A percentile compares a stretch with the other conserved stretches of the same genome.
Evolutionary conservation across 2,797 vertebrate genomes (phyloP).

Genomic region (Lerista edwardsae): DNA sequence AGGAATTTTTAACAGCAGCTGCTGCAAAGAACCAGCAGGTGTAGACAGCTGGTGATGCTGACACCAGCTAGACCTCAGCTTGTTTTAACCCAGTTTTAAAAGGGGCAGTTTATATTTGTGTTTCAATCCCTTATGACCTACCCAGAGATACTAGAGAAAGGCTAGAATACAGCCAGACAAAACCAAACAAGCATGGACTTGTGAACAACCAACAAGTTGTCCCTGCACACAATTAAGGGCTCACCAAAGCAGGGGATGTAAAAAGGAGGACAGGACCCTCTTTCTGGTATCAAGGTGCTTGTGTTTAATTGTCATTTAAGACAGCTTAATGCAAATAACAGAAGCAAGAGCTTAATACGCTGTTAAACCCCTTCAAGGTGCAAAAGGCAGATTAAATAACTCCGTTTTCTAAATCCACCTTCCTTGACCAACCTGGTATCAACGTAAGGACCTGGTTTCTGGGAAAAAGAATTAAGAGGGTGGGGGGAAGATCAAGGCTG

Average conservation of each 20-base stretch:
- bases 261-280: background rate
- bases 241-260: background rate
- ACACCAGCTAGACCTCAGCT: background rate
- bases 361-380: background rate
- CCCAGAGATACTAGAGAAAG: background rate
- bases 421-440: background rate
- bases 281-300: constrained; percentile 12
- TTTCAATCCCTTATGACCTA: background rate
- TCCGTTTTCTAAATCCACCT: background rate
- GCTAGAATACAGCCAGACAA: background rate
- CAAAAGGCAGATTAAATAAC: background rate
- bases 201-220: background rate
- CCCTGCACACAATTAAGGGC: background rate
- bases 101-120: background rate
- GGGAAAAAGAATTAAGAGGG: too few species aligned
- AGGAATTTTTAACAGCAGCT: background rate
- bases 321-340: background rate
- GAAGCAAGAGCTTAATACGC: background rate
- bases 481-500: background rate
- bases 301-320: constrained; percentile 17
- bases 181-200: background rate
- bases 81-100: background rate
- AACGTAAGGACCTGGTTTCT: background rate
- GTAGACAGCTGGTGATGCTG: background rate
- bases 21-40: background rate